phyloP scores from a whole-genome alignment of 2,888 invertebrate genomes.

The Patella pellucida region DNA sequence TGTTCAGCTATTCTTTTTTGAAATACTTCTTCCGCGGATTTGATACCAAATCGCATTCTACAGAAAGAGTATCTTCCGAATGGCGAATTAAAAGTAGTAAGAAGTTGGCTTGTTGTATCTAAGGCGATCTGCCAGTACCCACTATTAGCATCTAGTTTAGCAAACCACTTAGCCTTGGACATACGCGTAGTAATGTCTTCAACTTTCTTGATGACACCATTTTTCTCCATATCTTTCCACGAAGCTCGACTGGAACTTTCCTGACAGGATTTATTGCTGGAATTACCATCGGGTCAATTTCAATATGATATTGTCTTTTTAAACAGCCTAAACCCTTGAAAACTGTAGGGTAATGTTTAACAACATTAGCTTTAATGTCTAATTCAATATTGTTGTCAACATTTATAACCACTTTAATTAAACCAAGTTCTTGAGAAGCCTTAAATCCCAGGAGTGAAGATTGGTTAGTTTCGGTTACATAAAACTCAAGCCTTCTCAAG shows the following conservation, averaged over 20 bases:
- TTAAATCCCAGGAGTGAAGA: conserved; percentile 20
- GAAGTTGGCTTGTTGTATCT: conserved; percentile 24
- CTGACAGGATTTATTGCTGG: conserved; percentile 19
- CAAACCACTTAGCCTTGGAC: conserved; percentile 20
- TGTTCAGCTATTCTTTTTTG: conserved; percentile 28
- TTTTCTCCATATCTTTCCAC: conserved; percentile 15
- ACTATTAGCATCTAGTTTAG: conserved; percentile 22
- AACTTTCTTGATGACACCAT: conserved; percentile 19
- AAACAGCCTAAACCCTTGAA: conserved; percentile 16
- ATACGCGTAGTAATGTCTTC: conserved; percentile 25
- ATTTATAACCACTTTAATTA: conserved; percentile 19
- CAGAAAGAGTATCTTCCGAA: conserved; percentile 25
- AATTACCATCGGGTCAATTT: conserved; percentile 8
- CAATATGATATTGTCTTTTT: conserved; percentile 15
- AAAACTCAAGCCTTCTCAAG: neutral
- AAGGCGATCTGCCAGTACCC: conserved; percentile 28
- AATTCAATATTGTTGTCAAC: too few relatives aligned
- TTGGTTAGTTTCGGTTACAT: conserved; percentile 17
- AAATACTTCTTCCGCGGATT: conserved; percentile 31
- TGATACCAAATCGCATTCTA: conserved; percentile 36
- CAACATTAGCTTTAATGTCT: too few relatives aligned
- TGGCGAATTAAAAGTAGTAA: conserved; percentile 27
- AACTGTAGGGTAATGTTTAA: conserved; percentile 7
- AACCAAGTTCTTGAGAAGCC: conserved; percentile 20
- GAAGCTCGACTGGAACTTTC: conserved; percentile 23